Base-by-base conservation (phyloP, 2,113 vertebrate genomes). In the Phyllostomus discolor region DNA sequence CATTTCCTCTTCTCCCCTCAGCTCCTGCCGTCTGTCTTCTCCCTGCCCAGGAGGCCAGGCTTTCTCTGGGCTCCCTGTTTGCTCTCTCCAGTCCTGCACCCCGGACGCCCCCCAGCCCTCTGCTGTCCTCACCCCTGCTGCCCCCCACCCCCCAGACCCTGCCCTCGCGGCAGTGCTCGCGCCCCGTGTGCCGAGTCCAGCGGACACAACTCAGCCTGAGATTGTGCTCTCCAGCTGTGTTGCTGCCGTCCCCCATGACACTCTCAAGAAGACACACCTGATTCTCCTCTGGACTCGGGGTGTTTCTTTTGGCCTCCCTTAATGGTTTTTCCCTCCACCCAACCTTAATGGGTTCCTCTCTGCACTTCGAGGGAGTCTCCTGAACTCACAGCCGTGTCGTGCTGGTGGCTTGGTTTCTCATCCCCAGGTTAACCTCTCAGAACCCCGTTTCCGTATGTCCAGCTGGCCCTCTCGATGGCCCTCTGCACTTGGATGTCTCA, bases 161-260 rank as follows among this genome's bases (percentile, higher is more conserved):
- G 48, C 33, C 0, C 41, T 7, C 66, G 0, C 48, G 4, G 3
- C 0, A 7, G 35, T 43, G 52, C 66, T 24, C 24, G 1, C 5
- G 7, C 6, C 24, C 17, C n/a, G 14, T 14, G 22, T 2, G 41
- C 26, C 9, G 31, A 9, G 7, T 31, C 73, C 52, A 26, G 33
- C 5, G 62, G 9, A 2, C 16, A 0, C 0, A 31, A 10, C 33
- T 52, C 33, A 2, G 82, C 16, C 72, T 46, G 19, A 22, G 0
- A 2, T 2, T 28, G 70, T 22, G 3, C 20, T 24, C 48, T 2
- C 28, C 66, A 11, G 10, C n/a, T 83, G 1, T 2, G 38, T 22
- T 54, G 35, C 73, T 41, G 52, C 1, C 31, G 26, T 7, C 7
- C 1, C 59, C 17, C 17, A 2, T 50, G 38, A 73, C 19, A n/a